These are phyloP conservation scores for Lepidothrix coronata DNA, from an alignment of 2,113 vertebrate species.

Conservation along the genomic window DNA sequence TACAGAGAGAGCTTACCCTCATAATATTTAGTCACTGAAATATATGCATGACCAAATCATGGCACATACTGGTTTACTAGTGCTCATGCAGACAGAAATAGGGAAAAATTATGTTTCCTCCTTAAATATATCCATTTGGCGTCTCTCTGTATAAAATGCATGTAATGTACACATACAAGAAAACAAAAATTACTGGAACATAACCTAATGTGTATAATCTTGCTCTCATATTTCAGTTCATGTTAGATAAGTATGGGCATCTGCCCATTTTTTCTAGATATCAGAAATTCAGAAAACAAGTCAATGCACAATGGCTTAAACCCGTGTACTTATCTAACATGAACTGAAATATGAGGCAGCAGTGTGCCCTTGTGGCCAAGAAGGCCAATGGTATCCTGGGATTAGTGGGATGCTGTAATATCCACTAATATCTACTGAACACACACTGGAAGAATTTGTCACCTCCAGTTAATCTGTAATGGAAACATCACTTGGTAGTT, in stretches of 20 bases:
- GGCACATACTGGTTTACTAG: not conserved
- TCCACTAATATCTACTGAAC: not conserved
- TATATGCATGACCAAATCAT: not conserved
- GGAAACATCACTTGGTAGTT: not conserved
- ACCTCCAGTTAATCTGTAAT: not conserved
- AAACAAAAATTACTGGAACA: not conserved
- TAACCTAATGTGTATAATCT: not conserved
- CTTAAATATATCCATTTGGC: not conserved
- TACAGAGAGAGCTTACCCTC: not conserved
- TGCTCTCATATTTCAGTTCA: too few species aligned
- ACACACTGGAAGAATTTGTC: not conserved
- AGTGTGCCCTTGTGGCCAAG: not conserved
- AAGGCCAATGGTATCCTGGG: not conserved
- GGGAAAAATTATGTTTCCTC: not conserved
- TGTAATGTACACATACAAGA: not conserved
- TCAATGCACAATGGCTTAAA: not conserved
- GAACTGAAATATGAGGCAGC: not conserved
- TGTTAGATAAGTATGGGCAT: too few species aligned
- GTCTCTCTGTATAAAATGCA: not conserved
- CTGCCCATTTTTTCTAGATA: not conserved
- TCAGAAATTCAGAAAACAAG: not conserved
- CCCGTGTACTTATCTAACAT: not conserved
- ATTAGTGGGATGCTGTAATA: not conserved
- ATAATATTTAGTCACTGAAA: not conserved
- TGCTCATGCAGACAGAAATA: not conserved